Evolutionary conservation across 1,140 invertebrate species (phyloP).

Genomic region (Psilanteris sp.): DNA sequence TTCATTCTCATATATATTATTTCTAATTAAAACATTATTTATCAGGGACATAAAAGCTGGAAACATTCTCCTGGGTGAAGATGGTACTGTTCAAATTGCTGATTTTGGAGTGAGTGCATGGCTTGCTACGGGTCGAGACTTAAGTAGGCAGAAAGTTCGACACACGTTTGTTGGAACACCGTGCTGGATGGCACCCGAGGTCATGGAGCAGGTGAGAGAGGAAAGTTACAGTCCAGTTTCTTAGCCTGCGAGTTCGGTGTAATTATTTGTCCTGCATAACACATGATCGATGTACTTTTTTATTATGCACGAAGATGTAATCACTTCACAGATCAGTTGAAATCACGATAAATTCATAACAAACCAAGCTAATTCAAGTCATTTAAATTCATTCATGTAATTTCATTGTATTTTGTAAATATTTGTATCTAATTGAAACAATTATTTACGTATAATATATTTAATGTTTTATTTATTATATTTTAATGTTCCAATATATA

Average conservation of each 20-base stretch:
- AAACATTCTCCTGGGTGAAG: conserved; percentile 98
- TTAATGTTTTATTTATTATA: too few relatives aligned
- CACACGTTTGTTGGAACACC: conserved; percentile 99
- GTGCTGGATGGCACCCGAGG: conserved; percentile 99
- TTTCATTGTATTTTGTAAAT: too few relatives aligned
- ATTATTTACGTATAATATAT: too few relatives aligned
- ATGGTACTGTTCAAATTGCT: conserved; percentile 99
- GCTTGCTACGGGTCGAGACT: conserved; percentile 93
- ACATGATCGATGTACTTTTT: conserved; percentile 34
- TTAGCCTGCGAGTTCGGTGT: conserved; percentile 77
- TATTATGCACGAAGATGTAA: conserved; percentile 43
- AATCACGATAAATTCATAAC: neutral
- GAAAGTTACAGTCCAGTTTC: conserved; percentile 80
- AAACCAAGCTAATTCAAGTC: too few relatives aligned
- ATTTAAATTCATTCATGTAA: too few relatives aligned
- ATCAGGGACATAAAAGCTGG: conserved; percentile 97
- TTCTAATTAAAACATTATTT: too few relatives aligned
- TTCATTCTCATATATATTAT: too few relatives aligned
- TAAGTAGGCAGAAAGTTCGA: conserved; percentile 90
- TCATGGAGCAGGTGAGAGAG: conserved; percentile 95
- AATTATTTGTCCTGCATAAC: conserved; percentile 57
- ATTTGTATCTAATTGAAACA: too few relatives aligned
- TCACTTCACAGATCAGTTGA: conserved; percentile 1
- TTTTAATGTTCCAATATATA: too few relatives aligned
- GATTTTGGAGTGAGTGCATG: conserved; percentile 96